Conservation (phyloP, 2,888 invertebrate species). For the Agrochola litura region DNA sequence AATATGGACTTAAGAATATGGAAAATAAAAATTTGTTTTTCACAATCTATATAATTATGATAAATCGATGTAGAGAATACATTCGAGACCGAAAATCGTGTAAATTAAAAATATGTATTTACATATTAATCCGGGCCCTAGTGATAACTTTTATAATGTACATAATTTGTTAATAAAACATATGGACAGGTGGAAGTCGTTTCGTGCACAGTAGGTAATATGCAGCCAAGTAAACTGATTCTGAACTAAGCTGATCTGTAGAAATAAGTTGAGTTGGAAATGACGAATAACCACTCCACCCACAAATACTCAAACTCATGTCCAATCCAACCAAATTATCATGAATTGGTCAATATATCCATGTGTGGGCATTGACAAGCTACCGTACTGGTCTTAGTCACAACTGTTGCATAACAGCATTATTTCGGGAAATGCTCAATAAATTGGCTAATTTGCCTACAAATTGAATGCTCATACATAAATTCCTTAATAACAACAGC, state of each 20-base stretch:
- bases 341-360: background rate
- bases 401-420: background rate
- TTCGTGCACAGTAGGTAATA: background rate
- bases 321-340: background rate
- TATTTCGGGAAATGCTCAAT: background rate
- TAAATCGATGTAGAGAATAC: too few relatives aligned
- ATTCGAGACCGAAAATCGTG: too few relatives aligned
- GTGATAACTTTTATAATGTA: too few relatives aligned
- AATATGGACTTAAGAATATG: too few relatives aligned
- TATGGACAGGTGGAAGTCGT: background rate
- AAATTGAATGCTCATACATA: conserved; percentile 38
- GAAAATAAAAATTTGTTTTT: too few relatives aligned
- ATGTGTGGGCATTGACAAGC: conserved; percentile 11
- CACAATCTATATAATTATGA: too few relatives aligned
- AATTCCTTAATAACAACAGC: conserved; percentile 41
- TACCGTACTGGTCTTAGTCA: background rate
- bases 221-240: background rate
- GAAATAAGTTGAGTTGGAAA: background rate
- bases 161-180: too few relatives aligned
- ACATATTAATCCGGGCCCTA: too few relatives aligned
- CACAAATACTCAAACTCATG: conserved; percentile 9
- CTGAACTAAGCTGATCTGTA: background rate
- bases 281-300: background rate
- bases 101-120: too few relatives aligned
- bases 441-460: conserved; percentile 30